phyloP scores from a whole-genome alignment of 2,797 vertebrate genomes.

The Galagoides demidoff region DNA sequence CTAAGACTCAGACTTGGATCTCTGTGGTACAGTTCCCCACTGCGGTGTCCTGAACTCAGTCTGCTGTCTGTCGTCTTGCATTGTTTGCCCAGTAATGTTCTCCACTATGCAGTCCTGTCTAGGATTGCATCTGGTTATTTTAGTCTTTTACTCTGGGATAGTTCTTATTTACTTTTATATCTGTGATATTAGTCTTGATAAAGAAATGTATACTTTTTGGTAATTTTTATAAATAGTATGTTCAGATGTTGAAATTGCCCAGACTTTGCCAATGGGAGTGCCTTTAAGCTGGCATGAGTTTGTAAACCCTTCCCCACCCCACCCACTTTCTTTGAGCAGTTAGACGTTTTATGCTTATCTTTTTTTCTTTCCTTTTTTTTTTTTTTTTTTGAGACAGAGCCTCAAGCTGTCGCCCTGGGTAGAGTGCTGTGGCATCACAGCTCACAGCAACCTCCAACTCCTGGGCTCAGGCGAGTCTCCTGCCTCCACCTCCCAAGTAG shows the following conservation, averaged over 20 bases:
- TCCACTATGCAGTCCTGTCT: background rate
- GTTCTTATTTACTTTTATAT: background rate
- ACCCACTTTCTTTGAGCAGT: background rate
- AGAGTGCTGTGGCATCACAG: no score
- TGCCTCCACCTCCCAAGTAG: no score
- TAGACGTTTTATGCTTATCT: background rate
- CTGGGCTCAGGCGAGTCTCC: no score
- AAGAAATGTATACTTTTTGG: background rate
- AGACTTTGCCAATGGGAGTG: background rate
- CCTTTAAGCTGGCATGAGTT: background rate
- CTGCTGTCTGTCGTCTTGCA: background rate
- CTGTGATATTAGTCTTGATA: background rate
- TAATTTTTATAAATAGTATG: background rate
- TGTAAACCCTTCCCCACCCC: no score
- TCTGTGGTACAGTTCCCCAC: no score
- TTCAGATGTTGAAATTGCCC: background rate
- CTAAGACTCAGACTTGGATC: background rate
- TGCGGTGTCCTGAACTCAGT: background rate
- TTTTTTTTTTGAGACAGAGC: no score
- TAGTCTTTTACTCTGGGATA: background rate
- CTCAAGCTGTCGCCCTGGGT: no score
- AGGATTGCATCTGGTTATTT: background rate
- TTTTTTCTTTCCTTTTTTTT: background rate
- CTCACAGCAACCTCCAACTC: no score
- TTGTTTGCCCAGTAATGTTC: background rate